These are phyloP conservation scores for Aurelia sp. DNA, from an alignment of 30 jellyfish, hydroid and myxozoan genomes.

Conservation along the genomic window DNA sequence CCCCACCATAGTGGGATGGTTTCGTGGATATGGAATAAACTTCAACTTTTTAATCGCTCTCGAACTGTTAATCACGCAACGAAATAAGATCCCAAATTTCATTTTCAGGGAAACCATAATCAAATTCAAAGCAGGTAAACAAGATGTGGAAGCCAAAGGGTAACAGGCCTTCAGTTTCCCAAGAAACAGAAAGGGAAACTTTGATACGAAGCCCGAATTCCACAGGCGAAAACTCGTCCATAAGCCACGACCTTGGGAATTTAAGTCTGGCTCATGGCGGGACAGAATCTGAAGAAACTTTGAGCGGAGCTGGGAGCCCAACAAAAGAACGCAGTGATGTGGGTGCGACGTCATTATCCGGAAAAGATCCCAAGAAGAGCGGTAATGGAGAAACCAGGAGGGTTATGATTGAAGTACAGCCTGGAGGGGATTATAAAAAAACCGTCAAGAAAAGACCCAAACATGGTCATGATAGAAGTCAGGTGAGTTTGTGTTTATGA, in stretches of 20 bases:
- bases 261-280: constrained; percentile 50
- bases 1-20: no score
- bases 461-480: constrained; percentile 86
- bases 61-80: no score
- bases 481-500: constrained; percentile 17
- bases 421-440: constrained; percentile 67
- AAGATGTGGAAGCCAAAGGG: constrained; percentile 68
- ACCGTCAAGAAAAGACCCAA: constrained; percentile 77
- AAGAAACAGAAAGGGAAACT: constrained; percentile 58
- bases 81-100: no score
- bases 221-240: constrained; percentile 20
- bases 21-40: no score
- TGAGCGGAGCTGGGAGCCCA: constrained; percentile 62
- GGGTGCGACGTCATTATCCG: constrained; percentile 27
- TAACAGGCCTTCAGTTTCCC: constrained; percentile 52
- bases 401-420: constrained; percentile 90
- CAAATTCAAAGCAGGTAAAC: no score
- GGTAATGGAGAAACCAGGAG: constrained; percentile 77
- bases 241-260: constrained; percentile 56
- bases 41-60: no score
- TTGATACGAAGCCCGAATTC: constrained; percentile 27
- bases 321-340: constrained; percentile 63
- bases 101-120: no score
- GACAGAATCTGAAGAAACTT: constrained; percentile 67
- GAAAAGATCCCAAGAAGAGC: constrained; percentile 79